Conservation (phyloP, 1,140 invertebrate genomes). For the Dreissena polymorpha region DNA sequence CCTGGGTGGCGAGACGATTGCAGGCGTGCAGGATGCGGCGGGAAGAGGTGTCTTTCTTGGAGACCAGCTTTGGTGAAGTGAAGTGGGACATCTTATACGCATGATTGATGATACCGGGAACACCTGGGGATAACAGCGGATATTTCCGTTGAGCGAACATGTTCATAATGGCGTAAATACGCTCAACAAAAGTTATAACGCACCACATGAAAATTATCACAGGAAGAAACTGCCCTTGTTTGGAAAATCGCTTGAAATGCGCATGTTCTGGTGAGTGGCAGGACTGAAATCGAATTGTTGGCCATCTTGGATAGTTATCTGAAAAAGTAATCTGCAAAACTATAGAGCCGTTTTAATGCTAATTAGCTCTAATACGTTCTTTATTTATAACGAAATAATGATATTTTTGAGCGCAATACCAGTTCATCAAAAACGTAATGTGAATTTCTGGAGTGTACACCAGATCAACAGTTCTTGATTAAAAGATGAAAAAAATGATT, state of each 20-base stretch:
- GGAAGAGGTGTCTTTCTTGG: slow-evolving; percentile 20
- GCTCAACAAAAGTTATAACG: not conserved
- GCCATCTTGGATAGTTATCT: too few relatives aligned
- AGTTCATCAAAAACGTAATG: too few relatives aligned
- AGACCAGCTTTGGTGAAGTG: slow-evolving; percentile 33
- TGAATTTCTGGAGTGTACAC: too few relatives aligned
- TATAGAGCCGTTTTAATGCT: too few relatives aligned
- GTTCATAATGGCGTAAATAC: not conserved
- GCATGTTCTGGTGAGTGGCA: too few relatives aligned
- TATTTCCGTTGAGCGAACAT: not conserved
- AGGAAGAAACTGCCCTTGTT: not conserved
- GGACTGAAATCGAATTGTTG: too few relatives aligned
- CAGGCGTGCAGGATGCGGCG: slow-evolving; percentile 50
- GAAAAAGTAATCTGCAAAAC: too few relatives aligned
- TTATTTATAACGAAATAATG: too few relatives aligned
- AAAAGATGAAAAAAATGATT: too few relatives aligned
- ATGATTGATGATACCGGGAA: slow-evolving; percentile 53
- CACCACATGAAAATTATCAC: not conserved
- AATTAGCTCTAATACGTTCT: too few relatives aligned
- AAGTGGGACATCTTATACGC: slow-evolving; percentile 51
- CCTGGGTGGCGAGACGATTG: slow-evolving; percentile 43
- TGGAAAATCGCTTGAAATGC: not conserved
- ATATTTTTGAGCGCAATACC: too few relatives aligned
- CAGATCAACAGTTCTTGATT: too few relatives aligned
- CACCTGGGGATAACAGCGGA: slow-evolving; percentile 27